A percentile compares a stretch with the other conserved stretches of the same genome.
Conservation (phyloP, 2,113 vertebrate genomes). For the Chrysochloris asiatica region DNA sequence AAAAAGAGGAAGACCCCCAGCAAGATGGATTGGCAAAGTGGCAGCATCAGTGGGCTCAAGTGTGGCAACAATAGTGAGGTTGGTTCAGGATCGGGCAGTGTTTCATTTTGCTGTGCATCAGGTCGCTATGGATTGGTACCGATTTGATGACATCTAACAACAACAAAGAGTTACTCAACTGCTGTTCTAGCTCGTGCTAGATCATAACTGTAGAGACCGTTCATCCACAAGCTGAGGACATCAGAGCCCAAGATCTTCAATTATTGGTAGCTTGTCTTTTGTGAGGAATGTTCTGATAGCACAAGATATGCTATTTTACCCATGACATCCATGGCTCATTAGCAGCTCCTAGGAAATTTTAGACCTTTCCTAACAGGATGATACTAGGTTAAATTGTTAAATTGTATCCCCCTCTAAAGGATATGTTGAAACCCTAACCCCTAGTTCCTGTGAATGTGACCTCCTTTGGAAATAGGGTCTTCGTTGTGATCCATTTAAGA, state of each 20-base stretch:
- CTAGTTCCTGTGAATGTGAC: not conserved
- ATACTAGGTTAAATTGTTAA: not conserved
- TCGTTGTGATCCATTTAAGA: not conserved
- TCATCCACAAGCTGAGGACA: not conserved
- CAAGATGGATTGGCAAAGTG: too few relatives aligned
- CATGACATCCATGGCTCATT: not conserved
- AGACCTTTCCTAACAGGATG: not conserved
- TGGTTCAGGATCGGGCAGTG: too few relatives aligned
- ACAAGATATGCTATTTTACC: not conserved
- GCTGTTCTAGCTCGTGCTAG: not conserved
- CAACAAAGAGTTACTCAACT: too few relatives aligned
- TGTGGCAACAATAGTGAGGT: too few relatives aligned
- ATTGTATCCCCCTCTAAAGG: not conserved
- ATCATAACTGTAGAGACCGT: too few relatives aligned
- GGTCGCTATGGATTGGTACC: too few relatives aligned
- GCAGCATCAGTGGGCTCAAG: too few relatives aligned
- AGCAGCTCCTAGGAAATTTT: not conserved
- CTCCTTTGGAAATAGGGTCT: not conserved
- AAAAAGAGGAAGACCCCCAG: too few relatives aligned
- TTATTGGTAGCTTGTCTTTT: not conserved
- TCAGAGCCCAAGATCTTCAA: not conserved
- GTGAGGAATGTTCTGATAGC: not conserved
- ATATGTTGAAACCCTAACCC: not conserved
- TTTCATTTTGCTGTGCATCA: too few relatives aligned
- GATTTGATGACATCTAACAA: too few relatives aligned